Percentiles rank a stretch among this genome's conserved stretches.
These are phyloP conservation scores for Epizoanthus rinbou DNA, from an alignment of 92 coral and sea anemone species.

Conservation along the genomic window DNA sequence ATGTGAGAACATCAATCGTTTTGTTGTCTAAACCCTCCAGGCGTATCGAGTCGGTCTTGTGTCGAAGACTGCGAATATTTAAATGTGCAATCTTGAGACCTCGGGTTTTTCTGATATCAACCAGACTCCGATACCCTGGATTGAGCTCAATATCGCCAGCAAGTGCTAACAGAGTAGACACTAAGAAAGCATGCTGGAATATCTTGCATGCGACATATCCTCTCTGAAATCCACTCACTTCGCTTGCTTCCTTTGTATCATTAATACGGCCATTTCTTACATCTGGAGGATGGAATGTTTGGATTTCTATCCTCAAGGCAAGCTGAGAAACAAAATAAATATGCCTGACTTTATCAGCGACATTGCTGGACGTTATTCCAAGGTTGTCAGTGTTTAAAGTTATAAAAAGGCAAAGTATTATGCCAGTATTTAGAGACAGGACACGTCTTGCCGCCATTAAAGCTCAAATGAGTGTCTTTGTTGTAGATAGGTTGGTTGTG, in stretches of 20 bases:
- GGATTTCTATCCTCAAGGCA: too few species aligned
- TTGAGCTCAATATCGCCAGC: conserved; percentile 50
- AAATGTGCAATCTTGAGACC: conserved; percentile 50
- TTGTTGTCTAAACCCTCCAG: conserved; percentile 42
- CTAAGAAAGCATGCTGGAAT: conserved; percentile 46
- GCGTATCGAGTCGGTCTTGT: conserved; percentile 39
- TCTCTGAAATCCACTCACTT: conserved; percentile 30
- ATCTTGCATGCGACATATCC: conserved; percentile 41
- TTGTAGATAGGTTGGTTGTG: too few species aligned
- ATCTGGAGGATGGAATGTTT: conserved; percentile 27
- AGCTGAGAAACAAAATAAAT: too few species aligned
- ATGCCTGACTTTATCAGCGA: conserved; percentile 9
- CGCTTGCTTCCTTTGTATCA: conserved; percentile 9
- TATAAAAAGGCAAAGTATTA: conserved; percentile 42
- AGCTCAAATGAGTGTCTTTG: too few species aligned
- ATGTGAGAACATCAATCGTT: conserved; percentile 32
- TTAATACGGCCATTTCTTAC: not conserved
- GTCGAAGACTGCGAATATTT: conserved; percentile 49
- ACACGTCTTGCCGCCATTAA: too few species aligned
- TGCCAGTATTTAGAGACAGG: conserved; percentile 27
- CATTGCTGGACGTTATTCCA: not conserved
- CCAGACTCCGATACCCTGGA: conserved; percentile 50
- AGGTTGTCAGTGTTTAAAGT: conserved; percentile 10
- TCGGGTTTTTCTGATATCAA: conserved; percentile 43
- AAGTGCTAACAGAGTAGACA: conserved; percentile 35